Evolutionary conservation across 2,797 vertebrate genomes (phyloP), one percentile per base, ranked within the genome.

Genomic region (Lepilemur septentrionalis): DNA sequence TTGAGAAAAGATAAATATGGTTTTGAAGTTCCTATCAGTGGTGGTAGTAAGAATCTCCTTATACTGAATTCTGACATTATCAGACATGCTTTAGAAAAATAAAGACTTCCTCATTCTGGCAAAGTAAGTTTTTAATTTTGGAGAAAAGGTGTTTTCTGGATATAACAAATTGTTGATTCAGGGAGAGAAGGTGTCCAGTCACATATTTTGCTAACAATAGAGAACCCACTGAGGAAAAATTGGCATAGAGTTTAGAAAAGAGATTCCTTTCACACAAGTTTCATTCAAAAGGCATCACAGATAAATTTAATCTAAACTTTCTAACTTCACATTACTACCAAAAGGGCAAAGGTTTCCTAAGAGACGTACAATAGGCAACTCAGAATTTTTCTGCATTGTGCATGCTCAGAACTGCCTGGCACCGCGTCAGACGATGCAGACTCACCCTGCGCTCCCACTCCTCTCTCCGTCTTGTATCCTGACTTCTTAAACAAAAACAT

Each of bases 121-220:
- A 87, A 95, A 93, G n/a, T 57, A 78, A 76, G 0, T 48, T 96
- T 97, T 97, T 87, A 61, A 59, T 91, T 94, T 89, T 91, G 38
- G 67, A 55, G 85, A 86, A 91, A 75, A 88, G 59, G 25, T 65
- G 30, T 73, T 93, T 95, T 96, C 70, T 93, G 63, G 92, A 79
- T 41, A 57, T 91, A 81, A 41, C 43, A 87, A 96, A 30, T 73
- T 78, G 2, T 89, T 91, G 90, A 86, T 94, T 88, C 50, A 22
- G 72, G 30, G 72, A 97, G 70, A 80, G 28, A 28, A 30, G 86
- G 18, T 41, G 0, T 96, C 90, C 93, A 73, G 70, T 89, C 89
- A 73, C 2, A 7, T 0, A 0, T 94, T 97, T 97, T 97, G 43
- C 88, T 95, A 59, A 97, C 76, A 87, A 20, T 38, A 17, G 35